A percentile compares a stretch with the other conserved stretches of the same genome.
Conservation (phyloP, 2,113 vertebrate species). For the Neoarius graeffei region DNA sequence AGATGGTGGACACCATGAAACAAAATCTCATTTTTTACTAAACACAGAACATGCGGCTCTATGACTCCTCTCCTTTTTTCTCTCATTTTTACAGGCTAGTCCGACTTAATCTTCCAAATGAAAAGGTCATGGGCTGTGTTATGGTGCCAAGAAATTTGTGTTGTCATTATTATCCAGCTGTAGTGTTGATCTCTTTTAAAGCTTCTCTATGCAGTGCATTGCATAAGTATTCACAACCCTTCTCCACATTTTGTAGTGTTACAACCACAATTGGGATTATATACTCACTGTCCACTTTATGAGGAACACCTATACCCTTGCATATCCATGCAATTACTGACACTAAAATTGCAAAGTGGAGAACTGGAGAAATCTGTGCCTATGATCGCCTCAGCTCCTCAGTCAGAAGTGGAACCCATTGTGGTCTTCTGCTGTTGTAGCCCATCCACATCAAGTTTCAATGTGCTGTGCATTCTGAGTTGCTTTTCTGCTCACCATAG, state of each 20-base stretch:
- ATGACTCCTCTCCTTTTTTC: constrained; percentile 57
- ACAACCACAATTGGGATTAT: background rate
- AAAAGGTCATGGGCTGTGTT: constrained; percentile 17
- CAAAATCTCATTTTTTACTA: constrained; percentile 53
- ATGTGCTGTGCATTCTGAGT: background rate
- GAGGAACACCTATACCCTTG: background rate
- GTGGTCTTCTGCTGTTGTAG: background rate
- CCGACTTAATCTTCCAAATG: constrained; percentile 51
- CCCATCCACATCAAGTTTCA: background rate
- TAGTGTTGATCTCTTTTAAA: background rate
- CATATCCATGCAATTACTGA: background rate
- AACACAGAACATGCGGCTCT: constrained; percentile 72
- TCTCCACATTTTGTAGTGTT: background rate
- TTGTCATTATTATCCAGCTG: background rate
- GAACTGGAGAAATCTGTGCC: background rate
- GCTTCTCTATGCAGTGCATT: background rate
- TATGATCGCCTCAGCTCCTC: background rate
- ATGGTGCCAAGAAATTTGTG: constrained; percentile 15
- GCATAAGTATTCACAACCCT: background rate
- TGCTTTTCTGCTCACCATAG: background rate
- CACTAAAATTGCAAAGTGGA: background rate
- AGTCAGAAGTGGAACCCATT: background rate
- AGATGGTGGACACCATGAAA: constrained; percentile 74
- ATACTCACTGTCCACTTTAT: background rate
- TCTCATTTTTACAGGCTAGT: constrained; percentile 49